Conservation (phyloP, 30 jellyfish, hydroid and myxozoan species). For the Mastigias papua region DNA sequence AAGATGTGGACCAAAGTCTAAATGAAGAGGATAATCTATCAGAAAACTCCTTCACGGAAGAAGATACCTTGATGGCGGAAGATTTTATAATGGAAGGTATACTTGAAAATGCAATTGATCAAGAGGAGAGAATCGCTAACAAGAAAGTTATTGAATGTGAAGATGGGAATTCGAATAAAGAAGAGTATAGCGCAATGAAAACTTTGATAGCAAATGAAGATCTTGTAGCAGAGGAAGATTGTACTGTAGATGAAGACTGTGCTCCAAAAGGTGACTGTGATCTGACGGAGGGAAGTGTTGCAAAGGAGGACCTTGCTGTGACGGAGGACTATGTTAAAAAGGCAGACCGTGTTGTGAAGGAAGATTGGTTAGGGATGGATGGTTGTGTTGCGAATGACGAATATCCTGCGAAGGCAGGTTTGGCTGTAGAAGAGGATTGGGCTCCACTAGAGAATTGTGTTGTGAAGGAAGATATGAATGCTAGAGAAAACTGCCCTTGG, state of each 20-base stretch:
- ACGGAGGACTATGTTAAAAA: not conserved
- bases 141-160: not conserved
- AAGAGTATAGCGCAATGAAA: not conserved
- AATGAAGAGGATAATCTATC: not conserved
- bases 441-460: no score
- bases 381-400: not conserved
- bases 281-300: not conserved
- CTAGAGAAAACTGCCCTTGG: no score
- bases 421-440: no score
- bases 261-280: not conserved
- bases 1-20: not conserved
- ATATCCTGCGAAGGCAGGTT: not conserved
- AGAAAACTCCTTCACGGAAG: not conserved
- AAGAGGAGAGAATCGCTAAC: not conserved
- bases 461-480: no score
- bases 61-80: not conserved
- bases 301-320: not conserved
- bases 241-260: not conserved
- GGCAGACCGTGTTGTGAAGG: not conserved
- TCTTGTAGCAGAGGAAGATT: not conserved
- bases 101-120: not conserved
- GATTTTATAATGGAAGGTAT: not conserved
- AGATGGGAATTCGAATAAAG: not conserved
- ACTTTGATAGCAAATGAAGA: not conserved
- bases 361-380: not conserved